A percentile compares a stretch with the other conserved stretches of the same genome.
These are phyloP conservation scores for Proteles cristata DNA, from an alignment of 2,113 vertebrate species.

Conservation along the genomic window DNA sequence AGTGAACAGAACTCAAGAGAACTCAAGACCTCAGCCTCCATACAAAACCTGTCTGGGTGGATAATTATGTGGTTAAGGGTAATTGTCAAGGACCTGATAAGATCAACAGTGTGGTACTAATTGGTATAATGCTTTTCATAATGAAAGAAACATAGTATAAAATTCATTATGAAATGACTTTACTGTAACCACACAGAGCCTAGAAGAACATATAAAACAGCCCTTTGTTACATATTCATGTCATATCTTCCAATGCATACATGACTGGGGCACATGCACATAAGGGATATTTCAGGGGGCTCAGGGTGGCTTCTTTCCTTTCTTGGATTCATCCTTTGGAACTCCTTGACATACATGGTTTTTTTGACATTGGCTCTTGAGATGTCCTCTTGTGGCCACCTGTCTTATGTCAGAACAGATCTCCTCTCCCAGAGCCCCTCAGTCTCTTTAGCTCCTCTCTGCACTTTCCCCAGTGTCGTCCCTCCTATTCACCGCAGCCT, in stretches of 20 bases:
- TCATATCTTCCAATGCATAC: neutral
- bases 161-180: neutral
- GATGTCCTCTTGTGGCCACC: neutral
- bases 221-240: neutral
- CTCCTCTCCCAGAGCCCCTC: neutral
- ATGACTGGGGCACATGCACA: neutral
- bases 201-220: neutral
- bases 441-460: neutral
- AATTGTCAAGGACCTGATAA: neutral
- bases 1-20: neutral
- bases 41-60: neutral
- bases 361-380: neutral
- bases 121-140: neutral
- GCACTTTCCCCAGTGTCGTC: neutral
- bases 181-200: neutral
- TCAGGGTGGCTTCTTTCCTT: neutral
- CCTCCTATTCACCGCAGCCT: neutral
- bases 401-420: accelerated
- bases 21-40: neutral
- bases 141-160: neutral
- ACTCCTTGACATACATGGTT: neutral
- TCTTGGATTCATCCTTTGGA: neutral
- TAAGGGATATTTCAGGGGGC: neutral
- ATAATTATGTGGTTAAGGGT: neutral
- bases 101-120: neutral